These are phyloP conservation scores for Drosophila borborema DNA, from an alignment of 2,888 invertebrate genomes.

Conservation along the genomic window DNA sequence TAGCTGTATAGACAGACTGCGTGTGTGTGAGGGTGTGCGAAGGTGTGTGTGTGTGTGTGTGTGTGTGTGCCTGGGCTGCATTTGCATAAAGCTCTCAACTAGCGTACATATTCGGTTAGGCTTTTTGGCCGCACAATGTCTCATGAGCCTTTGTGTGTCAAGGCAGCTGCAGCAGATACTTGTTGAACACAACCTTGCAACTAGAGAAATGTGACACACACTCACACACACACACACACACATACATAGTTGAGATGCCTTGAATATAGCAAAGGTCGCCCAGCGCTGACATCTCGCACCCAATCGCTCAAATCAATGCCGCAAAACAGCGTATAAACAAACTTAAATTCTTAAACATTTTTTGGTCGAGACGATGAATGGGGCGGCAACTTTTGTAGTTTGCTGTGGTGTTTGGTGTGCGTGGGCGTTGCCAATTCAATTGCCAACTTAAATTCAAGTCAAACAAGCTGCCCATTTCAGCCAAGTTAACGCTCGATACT, in stretches of 20 bases:
- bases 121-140: conserved; percentile 68
- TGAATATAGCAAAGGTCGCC: conserved; percentile 60
- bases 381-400: conserved; percentile 54
- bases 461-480: conserved; percentile 56
- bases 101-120: conserved; percentile 74
- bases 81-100: conserved; percentile 76
- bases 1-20: conserved; percentile 4
- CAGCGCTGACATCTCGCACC: conserved; percentile 34
- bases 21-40: not conserved
- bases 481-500: conserved; percentile 62
- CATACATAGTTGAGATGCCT: conserved; percentile 43
- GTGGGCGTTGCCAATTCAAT: conserved; percentile 70
- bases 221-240: conserved; percentile 8
- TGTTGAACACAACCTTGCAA: conserved; percentile 73
- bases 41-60: conserved; percentile 1
- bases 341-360: conserved; percentile 58
- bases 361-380: conserved; percentile 40
- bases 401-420: conserved; percentile 23
- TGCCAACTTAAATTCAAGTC: conserved; percentile 73
- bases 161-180: conserved; percentile 68
- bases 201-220: conserved; percentile 37
- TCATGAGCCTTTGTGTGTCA: conserved; percentile 72
- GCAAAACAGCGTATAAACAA: conserved; percentile 37
- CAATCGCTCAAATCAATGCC: conserved; percentile 55
- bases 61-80: conserved; percentile 32